phyloP scores from a whole-genome alignment of 2,113 vertebrate species.

The Cyprinus carpio region DNA sequence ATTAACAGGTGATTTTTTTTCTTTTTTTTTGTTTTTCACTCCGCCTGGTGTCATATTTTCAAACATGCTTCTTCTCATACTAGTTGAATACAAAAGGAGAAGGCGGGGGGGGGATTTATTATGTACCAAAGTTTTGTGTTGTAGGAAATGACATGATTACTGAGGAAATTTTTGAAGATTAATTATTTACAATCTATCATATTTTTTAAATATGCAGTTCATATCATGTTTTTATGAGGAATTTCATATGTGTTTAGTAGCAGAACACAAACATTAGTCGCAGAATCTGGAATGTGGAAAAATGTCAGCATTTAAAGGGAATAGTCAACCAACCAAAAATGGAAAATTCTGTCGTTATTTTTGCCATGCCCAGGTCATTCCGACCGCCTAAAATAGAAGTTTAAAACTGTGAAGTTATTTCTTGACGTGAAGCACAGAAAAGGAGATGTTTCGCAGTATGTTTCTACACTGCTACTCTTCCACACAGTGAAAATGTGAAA shows the following conservation, averaged over 20 bases:
- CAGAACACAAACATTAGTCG: neutral
- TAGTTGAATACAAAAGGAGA: too few species aligned
- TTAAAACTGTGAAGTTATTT: neutral
- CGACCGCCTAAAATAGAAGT: too few species aligned
- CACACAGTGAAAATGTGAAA: neutral
- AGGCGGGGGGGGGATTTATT: neutral
- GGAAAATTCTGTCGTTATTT: neutral
- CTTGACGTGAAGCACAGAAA: neutral
- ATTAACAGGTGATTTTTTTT: neutral
- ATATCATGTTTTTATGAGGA: neutral
- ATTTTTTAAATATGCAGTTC: neutral
- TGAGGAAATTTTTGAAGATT: neutral
- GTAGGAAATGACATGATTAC: neutral
- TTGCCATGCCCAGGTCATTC: neutral
- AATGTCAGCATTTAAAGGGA: neutral
- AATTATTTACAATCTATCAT: neutral
- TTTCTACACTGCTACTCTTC: neutral
- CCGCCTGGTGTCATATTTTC: neutral
- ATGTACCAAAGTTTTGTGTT: neutral
- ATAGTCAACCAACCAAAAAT: neutral
- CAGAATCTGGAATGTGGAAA: neutral
- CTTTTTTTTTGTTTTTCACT: neutral
- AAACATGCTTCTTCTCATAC: neutral
- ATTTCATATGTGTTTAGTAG: neutral
- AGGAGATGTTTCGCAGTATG: neutral